Evolutionary conservation across 64 coral and sea anemone species (phyloP), one percentile per base, ranked within the genome.

Genomic region (Acropora tenuis): DNA sequence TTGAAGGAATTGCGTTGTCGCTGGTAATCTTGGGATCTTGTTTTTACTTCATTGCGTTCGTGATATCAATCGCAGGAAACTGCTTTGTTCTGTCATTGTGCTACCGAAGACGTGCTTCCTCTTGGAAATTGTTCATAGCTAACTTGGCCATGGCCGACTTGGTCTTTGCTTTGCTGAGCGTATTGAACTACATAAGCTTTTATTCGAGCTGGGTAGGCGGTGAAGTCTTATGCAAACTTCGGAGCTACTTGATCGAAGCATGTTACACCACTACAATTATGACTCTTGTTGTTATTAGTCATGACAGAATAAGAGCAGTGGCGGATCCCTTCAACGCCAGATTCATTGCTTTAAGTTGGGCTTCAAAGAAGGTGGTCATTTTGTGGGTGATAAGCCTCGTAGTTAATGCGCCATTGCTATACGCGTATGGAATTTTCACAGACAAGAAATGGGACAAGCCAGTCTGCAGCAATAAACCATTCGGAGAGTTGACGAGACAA

Each of bases 61-160:
- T 55, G 52, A 7, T 55, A 9, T 55, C 52, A 9, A 9, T 55
- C 52, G 52, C 10, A 9, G 52, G 52, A 55, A 55, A 55, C 52
- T 5, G 5, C 0, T 7, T 55, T 7, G 52, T 55, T 9, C 10
- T 55, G 10, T 55, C 15, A 1, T 19, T 67, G 47, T 78, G 42
- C 9, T 92, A 86, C 15, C 73, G 65, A 15, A 77, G 91, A 48
- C 47, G 60, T 6, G 18, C 47, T 4, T 78, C 76, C 12, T 79
- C 77, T 5, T 15, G 88, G 0, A 87, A 88, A 65, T 93, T 67
- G 58, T 79, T 87, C 13, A 93, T 93, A 3, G 76, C 57, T 43
- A 93, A 93, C 11, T 80, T 93, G 41, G 91, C 91, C 2, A 13
- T 78, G 2, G 75, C 91, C 15, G 90, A 92, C 52, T 75, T 84